Evolutionary conservation across 1,140 invertebrate species (phyloP), one percentile per base, ranked within the genome.

Genomic region (Drosophila lacteicornis): DNA sequence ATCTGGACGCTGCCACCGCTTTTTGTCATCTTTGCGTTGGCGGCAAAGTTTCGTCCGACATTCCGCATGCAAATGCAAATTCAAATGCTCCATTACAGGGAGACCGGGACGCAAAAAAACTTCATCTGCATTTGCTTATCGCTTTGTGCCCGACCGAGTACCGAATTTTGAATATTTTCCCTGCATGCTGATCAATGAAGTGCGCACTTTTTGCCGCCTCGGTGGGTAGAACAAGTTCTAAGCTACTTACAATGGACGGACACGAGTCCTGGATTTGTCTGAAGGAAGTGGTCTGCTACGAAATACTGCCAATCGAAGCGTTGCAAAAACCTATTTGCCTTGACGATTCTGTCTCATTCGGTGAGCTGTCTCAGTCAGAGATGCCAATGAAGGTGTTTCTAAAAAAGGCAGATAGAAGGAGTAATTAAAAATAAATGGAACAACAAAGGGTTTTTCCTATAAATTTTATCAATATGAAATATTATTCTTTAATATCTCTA

Each of bases 11-110:
- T 45, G 59, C 4, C 53, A 25, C n/a, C 25, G 38, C 9, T 57
- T 69, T 66, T 59, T 75, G 47, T 51, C 67, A 46, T 71, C 45
- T 36, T 22, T 68, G 47, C 17, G 38, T n/a, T 47, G 74, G 51
- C 65, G 58, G 76, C 60, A 83, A 78, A 77, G 27, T 80, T 87
- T 74, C 69, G 13, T 45, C 62, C 77, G 50, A 12, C 50, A 51
- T 45, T 66, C 50, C 49, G 46, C 63, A 60, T 68, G 40, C 73
- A 70, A 60, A 87, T 86, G 76, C 79, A 87, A 80, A 80, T 83
- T 87, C 75, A 80, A 87, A 87, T 80, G 83, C 71, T 83, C 84
- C 62, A 79, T 83, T 83, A 80, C 78, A 74, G 65, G 50, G 19
- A 15, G 51, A 53, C 33, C 19, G 56, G 33, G 53, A 19, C 50